Evolutionary conservation across 2,797 vertebrate species (phyloP).

Genomic region (Tangara arthus): DNA sequence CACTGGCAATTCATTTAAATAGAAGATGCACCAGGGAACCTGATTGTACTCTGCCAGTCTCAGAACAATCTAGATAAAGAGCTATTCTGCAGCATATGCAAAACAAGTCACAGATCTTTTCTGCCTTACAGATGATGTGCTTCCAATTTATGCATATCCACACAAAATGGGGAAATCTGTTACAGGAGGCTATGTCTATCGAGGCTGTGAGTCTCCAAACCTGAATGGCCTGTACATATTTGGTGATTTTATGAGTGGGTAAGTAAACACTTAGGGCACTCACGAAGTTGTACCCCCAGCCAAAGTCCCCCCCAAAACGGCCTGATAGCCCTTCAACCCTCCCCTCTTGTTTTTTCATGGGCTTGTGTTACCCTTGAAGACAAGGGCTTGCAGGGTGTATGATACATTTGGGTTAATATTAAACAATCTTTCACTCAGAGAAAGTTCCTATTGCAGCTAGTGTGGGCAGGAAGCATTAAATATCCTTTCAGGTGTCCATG

Average conservation of each 20-base stretch:
- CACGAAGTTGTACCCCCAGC: background rate
- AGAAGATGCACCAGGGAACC: background rate
- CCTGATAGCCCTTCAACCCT: background rate
- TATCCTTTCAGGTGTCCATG: background rate
- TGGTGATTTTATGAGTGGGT: constrained; percentile 98
- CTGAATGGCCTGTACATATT: constrained; percentile 95
- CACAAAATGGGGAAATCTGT: constrained; percentile 95
- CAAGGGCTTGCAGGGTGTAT: background rate
- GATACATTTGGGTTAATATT: background rate
- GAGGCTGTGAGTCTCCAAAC: constrained; percentile 93
- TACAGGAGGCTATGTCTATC: constrained; percentile 91
- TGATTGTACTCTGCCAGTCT: background rate
- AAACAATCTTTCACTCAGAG: background rate
- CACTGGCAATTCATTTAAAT: background rate
- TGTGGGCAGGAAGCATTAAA: background rate
- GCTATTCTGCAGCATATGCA: background rate
- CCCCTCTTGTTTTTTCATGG: background rate
- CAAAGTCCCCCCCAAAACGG: background rate
- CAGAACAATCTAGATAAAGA: background rate
- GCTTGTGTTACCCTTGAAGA: background rate
- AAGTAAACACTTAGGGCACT: constrained; percentile 38
- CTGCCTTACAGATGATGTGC: constrained; percentile 82
- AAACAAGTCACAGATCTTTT: background rate
- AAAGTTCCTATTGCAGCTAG: background rate
- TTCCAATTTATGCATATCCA: constrained; percentile 92